Conservation (phyloP, 1,140 invertebrate genomes). For the Drosophila funebris region DNA sequence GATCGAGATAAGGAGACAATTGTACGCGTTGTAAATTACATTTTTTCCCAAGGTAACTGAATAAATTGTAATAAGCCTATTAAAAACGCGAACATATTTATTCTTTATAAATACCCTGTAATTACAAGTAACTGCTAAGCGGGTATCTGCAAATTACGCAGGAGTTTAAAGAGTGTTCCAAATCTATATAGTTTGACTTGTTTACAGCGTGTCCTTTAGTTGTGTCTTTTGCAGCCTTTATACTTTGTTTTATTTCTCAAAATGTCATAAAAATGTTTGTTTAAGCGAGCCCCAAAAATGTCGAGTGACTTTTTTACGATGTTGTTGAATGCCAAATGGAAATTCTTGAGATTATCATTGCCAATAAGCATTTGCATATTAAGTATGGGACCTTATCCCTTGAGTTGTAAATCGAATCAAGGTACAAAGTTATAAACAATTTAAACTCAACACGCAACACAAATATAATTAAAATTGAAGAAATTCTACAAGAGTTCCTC, state of each 20-base stretch:
- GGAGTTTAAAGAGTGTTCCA: background rate
- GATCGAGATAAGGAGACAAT: conserved; percentile 37
- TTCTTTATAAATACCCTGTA: background rate
- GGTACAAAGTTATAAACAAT: background rate
- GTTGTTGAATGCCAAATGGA: conserved; percentile 23
- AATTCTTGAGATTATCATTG: conserved; percentile 32
- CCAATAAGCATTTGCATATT: conserved; percentile 31
- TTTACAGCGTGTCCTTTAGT: background rate
- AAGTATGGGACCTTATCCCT: background rate
- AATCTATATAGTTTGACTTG: background rate
- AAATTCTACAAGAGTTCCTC: background rate
- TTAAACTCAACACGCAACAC: background rate
- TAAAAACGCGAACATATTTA: conserved; percentile 41
- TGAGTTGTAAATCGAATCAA: background rate
- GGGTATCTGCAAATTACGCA: background rate
- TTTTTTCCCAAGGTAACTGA: conserved; percentile 66
- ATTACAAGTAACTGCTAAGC: too few relatives aligned
- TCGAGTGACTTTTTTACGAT: conserved; percentile 57
- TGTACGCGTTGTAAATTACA: conserved; percentile 63
- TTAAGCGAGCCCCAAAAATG: conserved; percentile 26
- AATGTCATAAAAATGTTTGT: conserved; percentile 29
- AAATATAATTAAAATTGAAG: conserved; percentile 12
- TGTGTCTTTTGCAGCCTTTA: background rate
- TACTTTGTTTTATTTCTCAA: background rate
- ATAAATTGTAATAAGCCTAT: conserved; percentile 69